A percentile compares a stretch with the other conserved stretches of the same genome.
Conservation (phyloP, 2,113 vertebrate genomes). For the Anser brachyrhynchus region DNA sequence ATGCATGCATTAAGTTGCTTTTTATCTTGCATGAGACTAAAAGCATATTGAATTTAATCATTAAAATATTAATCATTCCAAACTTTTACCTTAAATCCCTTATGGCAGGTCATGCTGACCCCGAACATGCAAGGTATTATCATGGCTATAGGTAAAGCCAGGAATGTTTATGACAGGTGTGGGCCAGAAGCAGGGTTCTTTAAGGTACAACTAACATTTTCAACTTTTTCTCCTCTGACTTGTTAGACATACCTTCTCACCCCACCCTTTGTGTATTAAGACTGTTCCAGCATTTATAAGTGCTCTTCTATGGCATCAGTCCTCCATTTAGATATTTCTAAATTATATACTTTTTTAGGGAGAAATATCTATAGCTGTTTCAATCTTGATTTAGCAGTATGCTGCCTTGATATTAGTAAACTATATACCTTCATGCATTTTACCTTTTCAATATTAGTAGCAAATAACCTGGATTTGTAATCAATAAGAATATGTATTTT, state of each 20-base stretch:
- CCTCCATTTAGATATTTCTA: neutral
- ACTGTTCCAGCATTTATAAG: neutral
- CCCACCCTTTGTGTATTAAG: neutral
- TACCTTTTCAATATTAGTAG: neutral
- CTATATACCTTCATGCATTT: neutral
- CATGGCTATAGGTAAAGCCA: slow-evolving; percentile 99
- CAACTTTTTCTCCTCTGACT: slow-evolving; percentile 44
- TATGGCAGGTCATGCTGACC: slow-evolving; percentile 97
- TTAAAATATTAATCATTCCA: slow-evolving; percentile 74
- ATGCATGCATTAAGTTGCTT: slow-evolving; percentile 63
- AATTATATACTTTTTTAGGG: neutral
- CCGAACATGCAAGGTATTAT: slow-evolving; percentile 99
- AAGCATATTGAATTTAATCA: slow-evolving; percentile 43
- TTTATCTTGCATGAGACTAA: slow-evolving; percentile 73
- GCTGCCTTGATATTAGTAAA: neutral
- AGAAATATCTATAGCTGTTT: neutral
- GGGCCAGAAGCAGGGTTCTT: slow-evolving; percentile 99
- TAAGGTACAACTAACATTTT: slow-evolving; percentile 89
- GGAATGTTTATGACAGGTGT: slow-evolving; percentile 95
- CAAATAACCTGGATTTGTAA: neutral
- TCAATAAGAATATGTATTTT: neutral
- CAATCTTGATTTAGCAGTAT: neutral
- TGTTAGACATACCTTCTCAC: neutral
- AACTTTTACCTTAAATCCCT: slow-evolving; percentile 81
- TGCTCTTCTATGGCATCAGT: neutral